These are phyloP conservation scores for Protodeltote pygarga DNA, from an alignment of 2,888 invertebrate species.

Conservation along the genomic window DNA sequence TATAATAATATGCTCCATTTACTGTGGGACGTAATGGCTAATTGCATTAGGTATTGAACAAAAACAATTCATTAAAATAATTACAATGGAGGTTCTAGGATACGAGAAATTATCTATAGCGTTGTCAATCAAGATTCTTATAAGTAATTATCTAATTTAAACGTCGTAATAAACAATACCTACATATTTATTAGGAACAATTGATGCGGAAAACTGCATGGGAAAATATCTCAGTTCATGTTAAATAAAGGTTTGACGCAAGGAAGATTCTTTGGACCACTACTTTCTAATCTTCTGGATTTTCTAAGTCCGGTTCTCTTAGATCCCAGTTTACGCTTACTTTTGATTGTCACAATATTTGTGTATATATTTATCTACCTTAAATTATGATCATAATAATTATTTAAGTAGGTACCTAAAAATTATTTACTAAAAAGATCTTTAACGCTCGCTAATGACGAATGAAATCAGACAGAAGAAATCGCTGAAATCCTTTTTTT, in stretches of 20 bases:
- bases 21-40: slow-evolving; percentile 23
- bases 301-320: too few relatives aligned
- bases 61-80: slow-evolving; percentile 12
- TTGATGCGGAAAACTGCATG: slow-evolving; percentile 7
- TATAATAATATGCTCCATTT: background rate
- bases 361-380: too few relatives aligned
- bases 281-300: too few relatives aligned
- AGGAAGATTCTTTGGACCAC: too few relatives aligned
- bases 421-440: too few relatives aligned
- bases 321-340: too few relatives aligned
- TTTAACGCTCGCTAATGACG: too few relatives aligned
- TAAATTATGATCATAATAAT: too few relatives aligned
- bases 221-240: background rate
- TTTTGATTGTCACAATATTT: too few relatives aligned
- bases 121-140: slow-evolving; percentile 26
- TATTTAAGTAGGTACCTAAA: too few relatives aligned
- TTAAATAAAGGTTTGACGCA: background rate
- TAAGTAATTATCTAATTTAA: slow-evolving; percentile 14
- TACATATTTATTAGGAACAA: background rate
- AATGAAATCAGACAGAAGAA: too few relatives aligned
- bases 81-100: slow-evolving; percentile 34
- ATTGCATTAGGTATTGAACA: slow-evolving; percentile 14
- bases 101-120: slow-evolving; percentile 15
- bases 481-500: too few relatives aligned
- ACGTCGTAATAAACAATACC: slow-evolving; percentile 9